Base-by-base conservation (phyloP, 2,888 invertebrate genomes). In the Hypselothyrea guttata region DNA sequence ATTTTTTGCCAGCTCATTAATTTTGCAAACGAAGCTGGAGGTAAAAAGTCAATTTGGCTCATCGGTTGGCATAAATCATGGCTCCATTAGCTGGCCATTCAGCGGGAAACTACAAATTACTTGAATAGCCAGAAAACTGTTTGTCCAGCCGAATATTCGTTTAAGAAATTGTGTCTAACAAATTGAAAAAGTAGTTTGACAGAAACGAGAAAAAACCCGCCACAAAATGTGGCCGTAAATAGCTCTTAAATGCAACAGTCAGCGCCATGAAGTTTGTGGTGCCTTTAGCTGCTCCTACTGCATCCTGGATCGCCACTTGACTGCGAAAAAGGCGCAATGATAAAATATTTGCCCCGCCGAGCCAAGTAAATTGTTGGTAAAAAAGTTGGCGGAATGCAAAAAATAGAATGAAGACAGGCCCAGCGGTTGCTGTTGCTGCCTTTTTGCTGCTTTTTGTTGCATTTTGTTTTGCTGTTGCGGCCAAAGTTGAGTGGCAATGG, bases 1-100 rank as follows among this genome's bases (percentile, higher is more conserved):
- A 81, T 79, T 78, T 74, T 5, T 74, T 81, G 71, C 81, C 59
- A 74, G 49, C 77, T 78, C 78, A 79, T 79, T 79, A 78, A 74
- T 71, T 75, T 52, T 66, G 61, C 52, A 35, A 28, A 33, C 44
- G 35, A 18, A 40, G 40, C 7, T 9, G 22, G n/a, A 28, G n/a
- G 9, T 22, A 46, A 46, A n/a, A n/a, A n/a, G 33, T 8, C 18
- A 40, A 8, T 1, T 48, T 30, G 13, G 44, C 48, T 66, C 47
- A 40, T 57, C 51, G 56, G 62, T 60, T 62, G 49, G 55, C 56
- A 56, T 59, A 66, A 74, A 61, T 68, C 68, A 78, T 78, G 45
- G 74, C 66, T 65, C 41, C 61, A 73, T 77, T 77, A 77, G 77
- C 69, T 68, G 56, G 61, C 57, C 62, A 77, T 79, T n/a, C 75